Evolutionary conservation across 2,797 vertebrate genomes (phyloP), one percentile per base, ranked within the genome.

Genomic region (Pelochelys cantorii): DNA sequence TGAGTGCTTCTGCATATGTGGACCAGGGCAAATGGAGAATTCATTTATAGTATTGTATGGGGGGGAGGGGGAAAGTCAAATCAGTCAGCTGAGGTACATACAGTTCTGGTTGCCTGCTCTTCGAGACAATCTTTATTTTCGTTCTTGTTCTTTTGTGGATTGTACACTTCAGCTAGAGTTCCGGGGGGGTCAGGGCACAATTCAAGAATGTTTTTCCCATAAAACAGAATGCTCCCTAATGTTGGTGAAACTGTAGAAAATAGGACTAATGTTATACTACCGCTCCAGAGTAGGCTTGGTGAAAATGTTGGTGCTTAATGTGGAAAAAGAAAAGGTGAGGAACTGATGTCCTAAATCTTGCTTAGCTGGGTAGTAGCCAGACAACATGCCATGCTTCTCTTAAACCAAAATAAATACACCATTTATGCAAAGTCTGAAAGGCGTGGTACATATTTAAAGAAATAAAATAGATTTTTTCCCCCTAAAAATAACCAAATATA

Each of bases 281-380:
- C 11, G 88, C 53, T 91, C 20, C 68, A 29, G 78, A 31, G 0
- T 52, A 93, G 31, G n/a, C 62, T 92, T 75, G n/a, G 52, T 78
- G 91, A 81, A 93, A 90, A 87, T 74, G 48, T 12, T 17, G 31
- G 94, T 95, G 85, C 81, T 88, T 96, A 93, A 95, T 96, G 96
- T 97, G 93, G 93, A 91, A 93, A 96, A 94, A 89, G 77, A 84
- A 95, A 96, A 95, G 54, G 60, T 82, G 56, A 94, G 81, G 91
- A 95, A 81, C 90, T 94, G 60, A 23, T 95, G 81, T 81, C 31
- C 85, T 95, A 1, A 87, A 85, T 57, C 65, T 94, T 88, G 52
- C 92, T 93, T 85, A 90, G 56, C 83, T 96, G 90, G 92, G 78
- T 79, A 55, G 54, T 85, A 83, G 83, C 93, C 90, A 95, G 75